Conservation (phyloP, 2,113 vertebrate species). For the Neolamprologus kungweensis region DNA sequence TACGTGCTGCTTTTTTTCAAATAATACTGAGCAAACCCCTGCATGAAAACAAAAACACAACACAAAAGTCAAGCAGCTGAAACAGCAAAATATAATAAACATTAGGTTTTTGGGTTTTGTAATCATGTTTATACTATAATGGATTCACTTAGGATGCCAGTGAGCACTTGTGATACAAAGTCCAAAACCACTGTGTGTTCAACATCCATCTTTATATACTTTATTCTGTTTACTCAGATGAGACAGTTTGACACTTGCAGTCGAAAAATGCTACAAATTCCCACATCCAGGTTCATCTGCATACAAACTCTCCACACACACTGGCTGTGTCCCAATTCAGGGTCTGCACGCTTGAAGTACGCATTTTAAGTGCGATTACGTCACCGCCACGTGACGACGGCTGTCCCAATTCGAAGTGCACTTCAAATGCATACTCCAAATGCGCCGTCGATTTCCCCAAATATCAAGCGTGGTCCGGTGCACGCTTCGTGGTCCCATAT, state of each 20-base stretch:
- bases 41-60: background rate
- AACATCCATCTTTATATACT: background rate
- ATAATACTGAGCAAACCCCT: slow-evolving; percentile 61
- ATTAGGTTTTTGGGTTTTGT: background rate
- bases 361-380: accelerated
- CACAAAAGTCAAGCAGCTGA: background rate
- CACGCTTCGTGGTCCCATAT: no score
- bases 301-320: background rate
- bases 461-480: no score
- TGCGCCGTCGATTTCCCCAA: accelerated
- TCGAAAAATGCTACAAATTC: background rate
- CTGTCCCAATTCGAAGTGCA: no score
- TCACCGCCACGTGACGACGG: no score
- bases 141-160: background rate
- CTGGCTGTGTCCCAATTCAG: no score
- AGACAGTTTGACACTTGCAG: background rate
- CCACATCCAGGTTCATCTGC: background rate
- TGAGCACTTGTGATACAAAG: background rate
- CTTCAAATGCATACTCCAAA: no score
- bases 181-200: background rate
- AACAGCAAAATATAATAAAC: background rate
- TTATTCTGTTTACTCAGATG: background rate
- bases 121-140: background rate
- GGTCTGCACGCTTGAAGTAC: no score
- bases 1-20: slow-evolving; percentile 48